Evolutionary conservation across 2,888 invertebrate genomes (phyloP), one percentile per base, ranked within the genome.

Genomic region (Bembecia ichneumoniformis): DNA sequence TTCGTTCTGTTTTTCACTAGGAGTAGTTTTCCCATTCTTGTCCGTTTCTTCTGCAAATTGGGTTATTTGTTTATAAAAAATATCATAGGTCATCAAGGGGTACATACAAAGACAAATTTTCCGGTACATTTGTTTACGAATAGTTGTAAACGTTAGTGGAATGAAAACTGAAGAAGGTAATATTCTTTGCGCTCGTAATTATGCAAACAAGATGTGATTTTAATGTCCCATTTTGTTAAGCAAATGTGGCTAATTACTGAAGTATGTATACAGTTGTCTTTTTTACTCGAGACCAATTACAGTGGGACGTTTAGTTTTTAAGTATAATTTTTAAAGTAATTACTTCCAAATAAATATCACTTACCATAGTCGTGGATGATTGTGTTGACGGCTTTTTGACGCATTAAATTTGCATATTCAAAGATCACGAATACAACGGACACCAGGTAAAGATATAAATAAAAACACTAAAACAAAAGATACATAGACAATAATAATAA

Each of bases 381-480:
- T 66, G 82, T 87, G 59, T 89, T 89, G 46, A 91, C 87, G 34
- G 91, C 89, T 59, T 90, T 90, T 66, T 91, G 90, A 28, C 91
- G 89, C 66, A 91, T 82, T 57, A 93, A 82, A 52, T 90, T 90
- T 9, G 89, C 88, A 68, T 93, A 94, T 70, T 93, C 90, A 59
- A 92, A 92, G 54, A 92, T 84, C 46, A 96, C 91, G 77, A 95
- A 96, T 15, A 90, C 68, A 49, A 96, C 91, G 60, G 94, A 94
- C 45, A 91, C 91, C 52, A 91, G 71, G 70, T 96, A 96, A 45
- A 96, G 82, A 69, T 94, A 96, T 45, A 95, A 86, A 77, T 96
- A 96, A 75, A 94, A 96, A 46, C 93, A 94, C 91, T 95, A 89
- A 56, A 86, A 82, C 55, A 54, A 49, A 47, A 49, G 15, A 46